A percentile compares a stretch with the other conserved stretches of the same genome.
Conservation (phyloP, 37 sponge, comb jelly and placozoan species). For the Ephydatia muelleri region DNA sequence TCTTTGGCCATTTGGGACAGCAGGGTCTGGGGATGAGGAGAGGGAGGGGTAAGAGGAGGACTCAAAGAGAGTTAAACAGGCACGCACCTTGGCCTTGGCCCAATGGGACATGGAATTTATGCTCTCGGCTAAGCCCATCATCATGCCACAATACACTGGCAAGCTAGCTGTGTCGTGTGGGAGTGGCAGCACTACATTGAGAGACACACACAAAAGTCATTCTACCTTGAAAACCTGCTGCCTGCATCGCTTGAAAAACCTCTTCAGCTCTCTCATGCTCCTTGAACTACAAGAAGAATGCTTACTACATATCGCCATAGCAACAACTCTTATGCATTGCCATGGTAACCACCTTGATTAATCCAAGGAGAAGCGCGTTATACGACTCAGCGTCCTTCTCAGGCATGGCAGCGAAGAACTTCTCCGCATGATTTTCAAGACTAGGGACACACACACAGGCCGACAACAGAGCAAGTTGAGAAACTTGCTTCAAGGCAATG, state of each 20-base stretch:
- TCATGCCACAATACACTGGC: too few relatives aligned
- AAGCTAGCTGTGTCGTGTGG: too few relatives aligned
- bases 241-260: constrained; percentile 45
- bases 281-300: constrained; percentile 22
- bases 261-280: constrained; percentile 45
- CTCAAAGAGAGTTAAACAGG: neutral
- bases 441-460: constrained; percentile 35
- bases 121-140: too few relatives aligned
- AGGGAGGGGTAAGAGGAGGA: neutral
- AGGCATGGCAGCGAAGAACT: constrained; percentile 52
- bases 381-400: constrained; percentile 72
- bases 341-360: constrained; percentile 53
- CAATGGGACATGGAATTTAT: too few relatives aligned
- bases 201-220: too few relatives aligned
- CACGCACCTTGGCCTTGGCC: constrained; percentile 42
- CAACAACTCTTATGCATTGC: neutral
- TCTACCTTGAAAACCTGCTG: constrained; percentile 44
- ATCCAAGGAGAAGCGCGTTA: constrained; percentile 68
- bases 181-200: too few relatives aligned
- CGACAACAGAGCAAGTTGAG: too few relatives aligned
- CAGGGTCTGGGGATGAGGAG: constrained; percentile 16
- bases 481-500: neutral
- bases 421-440: constrained; percentile 46
- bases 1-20: constrained; percentile 34
- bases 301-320: neutral